Base-by-base conservation (phyloP, 2,797 vertebrate species). In the Thripadectes ignobilis region DNA sequence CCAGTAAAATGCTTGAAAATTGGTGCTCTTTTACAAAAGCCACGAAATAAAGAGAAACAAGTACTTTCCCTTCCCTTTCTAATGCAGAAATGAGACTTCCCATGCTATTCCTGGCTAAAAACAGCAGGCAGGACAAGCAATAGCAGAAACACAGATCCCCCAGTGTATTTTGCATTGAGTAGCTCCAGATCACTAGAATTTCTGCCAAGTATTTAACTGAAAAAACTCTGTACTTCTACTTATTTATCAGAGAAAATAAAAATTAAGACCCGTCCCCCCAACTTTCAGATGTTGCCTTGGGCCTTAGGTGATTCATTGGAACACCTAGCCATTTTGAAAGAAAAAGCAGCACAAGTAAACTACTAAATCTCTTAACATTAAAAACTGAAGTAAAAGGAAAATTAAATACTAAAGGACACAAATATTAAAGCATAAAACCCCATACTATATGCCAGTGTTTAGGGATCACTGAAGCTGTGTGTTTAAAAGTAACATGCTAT, bases 61-160 rank as follows among this genome's bases (percentile, higher is more conserved):
- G 3, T 20, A 39, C 8, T 8, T 54, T 8, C 2, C 4, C 19
- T 14, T 17, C 1, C 2, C 4, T 32, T 65, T n/a, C 24, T 10
- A 63, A 51, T 36, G 5, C 14, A 85, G 12, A 41, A 89, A 72
- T 43, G 1, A 39, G 26, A 7, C 0, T 79, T 54, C 23, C 46
- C 18, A 5, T 43, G 8, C 4, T 69, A 51, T 57, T 72, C 17
- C 39, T 67, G 12, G 27, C 1, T 2, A 8, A 32, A 29, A 69
- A 30, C 2, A 48, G 6, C 2, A 54, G 4, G 20, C 4, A 32
- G 13, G 4, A 24, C 32, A 72, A 45, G 0, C 6, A 49, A 27
- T 1, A 72, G 2, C 12, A 72, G 46, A 91, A 88, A n/a, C 15
- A 27, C 7, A 76, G 75, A 66, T 69, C 0, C 2, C 4, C 2